Base-by-base conservation (phyloP, 2,888 invertebrate genomes). In the Pasiphila rectangulata region DNA sequence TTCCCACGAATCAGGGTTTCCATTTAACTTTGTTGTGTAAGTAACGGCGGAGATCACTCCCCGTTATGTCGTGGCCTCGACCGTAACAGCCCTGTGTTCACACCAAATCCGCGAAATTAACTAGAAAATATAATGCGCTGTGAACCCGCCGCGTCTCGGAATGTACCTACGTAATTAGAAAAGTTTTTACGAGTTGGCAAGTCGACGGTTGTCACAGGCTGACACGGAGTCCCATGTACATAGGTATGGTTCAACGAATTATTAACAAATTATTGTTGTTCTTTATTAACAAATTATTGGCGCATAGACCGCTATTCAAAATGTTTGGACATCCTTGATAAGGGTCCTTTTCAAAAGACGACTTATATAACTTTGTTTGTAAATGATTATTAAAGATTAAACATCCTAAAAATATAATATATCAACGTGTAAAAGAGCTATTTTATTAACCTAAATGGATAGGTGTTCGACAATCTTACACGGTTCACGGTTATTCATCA, bases 101-200 rank as follows among this genome's bases (percentile, higher is more conserved):
- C 78, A 78, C 71, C 72, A 69, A 69, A 83, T 77, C 71, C 71
- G 60, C 70, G 71, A 79, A 83, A 83, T 81, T 78, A 83, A 82
- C 79, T 81, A 76, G 79, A 77, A 83, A 81, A 83, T 81, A 82
- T 84, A 82, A 83, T 75, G 75, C 72, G 72, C 66, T 67, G 61
- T 60, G 70, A 75, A 74, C 69, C 61, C 61, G 62, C 85, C 83
- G 76, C 78, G 81, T 48, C 48, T 44, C 43, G 79, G 83, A 88
- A 85, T 85, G 79, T 82, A 56, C 47, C 52, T 39, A 81, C 79
- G 83, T 87, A 87, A 87, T 87, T 87, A 88, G 81, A 80, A 87
- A 87, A 87, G 86, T 87, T 88, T 88, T 86, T 86, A 86, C 76
- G 84, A 83, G 70, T 71, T 75, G 74, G 65, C 74, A 77, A 81